Conservation (phyloP, 92 coral and sea anemone species). For the Anthopleura xanthogrammica region DNA sequence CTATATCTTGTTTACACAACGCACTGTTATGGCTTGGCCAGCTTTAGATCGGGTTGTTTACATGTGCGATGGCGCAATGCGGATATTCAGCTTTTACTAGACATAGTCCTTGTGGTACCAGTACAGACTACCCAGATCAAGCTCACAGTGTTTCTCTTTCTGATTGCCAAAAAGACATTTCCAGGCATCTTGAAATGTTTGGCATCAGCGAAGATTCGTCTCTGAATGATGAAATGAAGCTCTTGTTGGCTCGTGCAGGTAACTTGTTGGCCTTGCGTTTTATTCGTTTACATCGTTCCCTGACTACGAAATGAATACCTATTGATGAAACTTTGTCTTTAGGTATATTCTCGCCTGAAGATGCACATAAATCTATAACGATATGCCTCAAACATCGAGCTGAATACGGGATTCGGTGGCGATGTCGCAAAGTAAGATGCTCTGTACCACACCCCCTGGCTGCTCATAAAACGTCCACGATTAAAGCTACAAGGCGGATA, state of each 20-base stretch:
- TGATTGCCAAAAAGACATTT: constrained; percentile 13
- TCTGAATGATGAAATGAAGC: constrained; percentile 15
- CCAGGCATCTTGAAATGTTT: constrained; percentile 15
- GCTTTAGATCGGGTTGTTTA: too few species aligned
- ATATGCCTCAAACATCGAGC: constrained; percentile 41
- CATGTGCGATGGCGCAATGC: too few species aligned
- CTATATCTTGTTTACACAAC: too few species aligned
- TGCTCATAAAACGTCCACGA: constrained; percentile 36
- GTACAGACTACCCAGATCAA: too few species aligned
- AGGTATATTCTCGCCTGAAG: constrained; percentile 34
- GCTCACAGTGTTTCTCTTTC: too few species aligned
- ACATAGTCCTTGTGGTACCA: too few species aligned
- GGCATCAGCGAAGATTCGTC: constrained; percentile 23
- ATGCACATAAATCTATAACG: constrained; percentile 13
- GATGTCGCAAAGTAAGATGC: constrained; percentile 31
- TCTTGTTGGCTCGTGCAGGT: constrained; percentile 40
- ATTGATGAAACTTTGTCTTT: background rate
- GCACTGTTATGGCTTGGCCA: too few species aligned
- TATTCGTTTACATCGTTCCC: background rate
- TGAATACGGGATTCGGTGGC: constrained; percentile 40
- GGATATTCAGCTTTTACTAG: too few species aligned
- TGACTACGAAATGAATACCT: too few species aligned
- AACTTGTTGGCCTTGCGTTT: background rate
- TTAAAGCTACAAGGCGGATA: constrained; percentile 31
- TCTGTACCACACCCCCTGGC: constrained; percentile 36